A percentile compares a stretch with the other conserved stretches of the same genome.
These are phyloP conservation scores for Myotis daubentonii DNA, from an alignment of 2,797 vertebrate genomes.

Conservation along the genomic window DNA sequence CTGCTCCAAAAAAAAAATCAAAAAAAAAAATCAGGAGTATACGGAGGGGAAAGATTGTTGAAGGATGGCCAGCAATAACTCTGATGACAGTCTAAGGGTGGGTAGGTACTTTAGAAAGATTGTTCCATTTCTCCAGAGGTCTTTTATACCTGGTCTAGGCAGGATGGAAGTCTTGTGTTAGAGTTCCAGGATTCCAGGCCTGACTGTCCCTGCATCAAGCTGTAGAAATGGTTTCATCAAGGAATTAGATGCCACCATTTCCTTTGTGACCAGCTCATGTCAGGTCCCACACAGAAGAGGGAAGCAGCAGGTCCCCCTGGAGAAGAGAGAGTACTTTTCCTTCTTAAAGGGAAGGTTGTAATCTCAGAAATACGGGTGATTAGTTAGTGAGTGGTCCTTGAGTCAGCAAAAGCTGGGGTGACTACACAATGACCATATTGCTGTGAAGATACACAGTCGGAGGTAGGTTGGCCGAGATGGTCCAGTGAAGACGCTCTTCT, in stretches of 20 bases:
- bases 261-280: not conserved
- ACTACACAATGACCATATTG: too few relatives aligned
- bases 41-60: not conserved
- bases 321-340: not conserved
- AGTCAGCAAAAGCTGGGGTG: not conserved
- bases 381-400: not conserved
- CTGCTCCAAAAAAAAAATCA: not conserved
- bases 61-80: not conserved
- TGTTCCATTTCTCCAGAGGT: not conserved
- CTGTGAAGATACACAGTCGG: not conserved
- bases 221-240: conserved; percentile 11
- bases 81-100: not conserved
- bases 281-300: not conserved
- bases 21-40: not conserved
- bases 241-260: not conserved
- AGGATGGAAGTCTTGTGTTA: not conserved
- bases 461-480: not conserved
- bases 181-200: not conserved
- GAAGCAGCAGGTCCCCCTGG: not conserved
- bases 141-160: not conserved
- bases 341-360: not conserved
- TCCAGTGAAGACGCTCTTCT: not conserved
- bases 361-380: not conserved
- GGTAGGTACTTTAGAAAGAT: not conserved
- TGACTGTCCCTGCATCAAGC: not conserved